Evolutionary conservation across 1,140 invertebrate genomes (phyloP), one percentile per base, ranked within the genome.

Genomic region (Pteromalus puparum): DNA sequence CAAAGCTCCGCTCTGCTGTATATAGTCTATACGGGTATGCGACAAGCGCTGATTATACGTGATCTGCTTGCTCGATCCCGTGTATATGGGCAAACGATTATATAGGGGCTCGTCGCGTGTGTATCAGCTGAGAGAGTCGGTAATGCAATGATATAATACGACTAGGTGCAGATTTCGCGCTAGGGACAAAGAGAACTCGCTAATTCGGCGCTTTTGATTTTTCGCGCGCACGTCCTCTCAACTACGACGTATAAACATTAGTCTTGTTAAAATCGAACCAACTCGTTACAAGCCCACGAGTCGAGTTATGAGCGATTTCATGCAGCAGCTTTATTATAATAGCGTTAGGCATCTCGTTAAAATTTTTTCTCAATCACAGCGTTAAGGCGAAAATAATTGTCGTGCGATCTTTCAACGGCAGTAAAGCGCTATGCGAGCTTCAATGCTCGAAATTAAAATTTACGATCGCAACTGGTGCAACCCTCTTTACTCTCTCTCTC

Each of bases 1-100:
- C 87, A 88, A 89, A 88, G 78, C 68, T 81, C 70, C 30, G 82
- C 82, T 61, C 79, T 61, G 0, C 30, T n/a, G 30, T 78, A 53
- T 42, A 9, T 42, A 42, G 6, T 42, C 38, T 42, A 5, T 34
- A 10, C 38, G 24, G n/a, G 68, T 28, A 21, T 24, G 79, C 46
- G 61, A 68, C 30, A 65, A 76, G n/a, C 46, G 48, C 79, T 70
- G 6, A 24, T 70, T 26, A 10, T 42, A 42, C 38, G 38, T 42
- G 38, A 3, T 38, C 12, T 65, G 15, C 18, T 70, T n/a, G n/a
- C 61, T 78, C 75, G 80, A 83, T 5, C 68, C 70, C 46, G 72
- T 46, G 74, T 46, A 13, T 34, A 48, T 1, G 18, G 73, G 12
- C 21, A 48, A 75, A 53, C 74, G 74, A 76, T 76, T 53, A 76